These are phyloP conservation scores for Campoplex nolae DNA, from an alignment of 2,888 invertebrate species.

Conservation along the genomic window DNA sequence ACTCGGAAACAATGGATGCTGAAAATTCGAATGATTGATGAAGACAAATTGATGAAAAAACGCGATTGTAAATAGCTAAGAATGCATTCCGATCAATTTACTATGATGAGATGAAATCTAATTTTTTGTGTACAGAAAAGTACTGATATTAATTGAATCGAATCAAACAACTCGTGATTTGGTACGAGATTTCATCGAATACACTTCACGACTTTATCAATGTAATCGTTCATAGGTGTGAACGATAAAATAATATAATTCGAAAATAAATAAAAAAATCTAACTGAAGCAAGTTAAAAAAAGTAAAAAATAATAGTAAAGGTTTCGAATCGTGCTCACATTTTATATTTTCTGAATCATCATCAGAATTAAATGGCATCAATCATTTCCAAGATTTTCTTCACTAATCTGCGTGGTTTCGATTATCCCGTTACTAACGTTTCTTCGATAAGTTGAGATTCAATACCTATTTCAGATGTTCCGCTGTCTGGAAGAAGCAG, in stretches of 20 bases:
- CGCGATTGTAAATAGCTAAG: background rate
- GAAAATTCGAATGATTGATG: background rate
- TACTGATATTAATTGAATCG: background rate
- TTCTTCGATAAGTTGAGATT: slow-evolving; percentile 22
- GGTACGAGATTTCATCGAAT: background rate
- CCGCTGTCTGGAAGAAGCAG: background rate
- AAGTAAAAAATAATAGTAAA: too few relatives aligned
- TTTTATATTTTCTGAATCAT: too few relatives aligned
- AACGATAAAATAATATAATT: background rate
- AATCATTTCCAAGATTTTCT: background rate
- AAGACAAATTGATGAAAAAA: background rate
- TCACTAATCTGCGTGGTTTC: background rate
- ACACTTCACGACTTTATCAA: background rate
- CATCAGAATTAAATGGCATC: background rate
- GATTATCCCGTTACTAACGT: background rate
- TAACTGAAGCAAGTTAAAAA: too few relatives aligned
- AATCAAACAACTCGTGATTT: background rate
- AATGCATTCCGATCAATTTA: background rate
- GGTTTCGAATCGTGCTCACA: background rate
- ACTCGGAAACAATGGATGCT: too few relatives aligned
- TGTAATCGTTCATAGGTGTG: background rate
- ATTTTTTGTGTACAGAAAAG: background rate
- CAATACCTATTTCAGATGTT: slow-evolving; percentile 40
- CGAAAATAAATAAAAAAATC: background rate
- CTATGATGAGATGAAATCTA: background rate